phyloP scores from a whole-genome alignment of 2,113 vertebrate genomes.

The Petaurus breviceps region DNA sequence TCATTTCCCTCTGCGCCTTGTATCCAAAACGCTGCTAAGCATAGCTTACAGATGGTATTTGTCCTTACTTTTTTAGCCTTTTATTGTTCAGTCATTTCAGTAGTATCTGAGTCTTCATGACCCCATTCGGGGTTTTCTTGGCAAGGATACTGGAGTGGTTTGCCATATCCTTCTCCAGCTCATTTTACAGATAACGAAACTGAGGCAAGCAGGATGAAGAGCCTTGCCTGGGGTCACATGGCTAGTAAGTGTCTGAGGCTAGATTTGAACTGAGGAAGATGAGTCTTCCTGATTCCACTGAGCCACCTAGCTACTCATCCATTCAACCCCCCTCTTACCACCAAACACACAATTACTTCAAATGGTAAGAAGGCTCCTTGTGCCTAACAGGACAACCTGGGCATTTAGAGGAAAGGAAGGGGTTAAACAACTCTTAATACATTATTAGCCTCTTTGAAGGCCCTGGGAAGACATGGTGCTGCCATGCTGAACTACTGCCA shows the following conservation, averaged over 20 bases:
- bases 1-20: background rate
- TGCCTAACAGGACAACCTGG: background rate
- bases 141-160: background rate
- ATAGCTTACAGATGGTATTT: background rate
- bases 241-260: background rate
- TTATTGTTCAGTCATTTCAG: background rate
- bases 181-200: background rate
- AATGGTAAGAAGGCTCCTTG: background rate
- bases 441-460: background rate
- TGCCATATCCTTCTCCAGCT: background rate
- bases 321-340: too few relatives aligned
- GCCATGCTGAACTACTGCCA: slow-evolving; percentile 81
- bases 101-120: background rate
- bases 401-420: background rate
- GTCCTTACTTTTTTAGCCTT: background rate
- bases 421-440: background rate
- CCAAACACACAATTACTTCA: background rate
- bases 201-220: background rate
- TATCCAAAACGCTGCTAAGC: background rate
- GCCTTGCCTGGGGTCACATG: background rate
- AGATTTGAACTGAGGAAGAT: background rate
- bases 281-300: background rate
- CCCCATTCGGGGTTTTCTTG: background rate
- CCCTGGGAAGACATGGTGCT: background rate
- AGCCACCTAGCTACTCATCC: background rate